Evolutionary conservation across 1,140 invertebrate genomes (phyloP).

Genomic region (Caenorhabditis brenneri): DNA sequence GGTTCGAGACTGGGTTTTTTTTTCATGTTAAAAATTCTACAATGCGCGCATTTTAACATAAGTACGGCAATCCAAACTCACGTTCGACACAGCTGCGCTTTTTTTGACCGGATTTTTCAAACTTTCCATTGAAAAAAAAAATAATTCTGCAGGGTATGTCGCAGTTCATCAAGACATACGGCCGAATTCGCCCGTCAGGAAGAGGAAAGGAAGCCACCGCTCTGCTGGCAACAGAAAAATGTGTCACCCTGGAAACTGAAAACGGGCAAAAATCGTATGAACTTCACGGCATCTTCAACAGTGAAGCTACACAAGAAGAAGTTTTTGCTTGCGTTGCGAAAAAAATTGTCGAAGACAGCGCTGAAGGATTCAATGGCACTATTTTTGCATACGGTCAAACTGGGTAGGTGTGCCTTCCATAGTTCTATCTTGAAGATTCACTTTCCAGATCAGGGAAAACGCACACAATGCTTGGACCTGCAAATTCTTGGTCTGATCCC

Average conservation of each 20-base stretch:
- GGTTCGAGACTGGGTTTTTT: no score
- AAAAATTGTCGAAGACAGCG: conserved; percentile 71
- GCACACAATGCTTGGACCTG: conserved; percentile 75
- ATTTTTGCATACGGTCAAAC: conserved; percentile 75
- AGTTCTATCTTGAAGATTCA: neutral
- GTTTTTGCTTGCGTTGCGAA: conserved; percentile 71
- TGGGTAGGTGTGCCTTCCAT: neutral
- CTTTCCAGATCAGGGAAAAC: conserved; percentile 80
- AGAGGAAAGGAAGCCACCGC: neutral
- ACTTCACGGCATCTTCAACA: conserved; percentile 9
- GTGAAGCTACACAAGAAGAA: conserved; percentile 63
- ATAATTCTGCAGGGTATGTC: neutral
- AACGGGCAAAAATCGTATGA: neutral
- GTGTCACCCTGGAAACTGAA: neutral
- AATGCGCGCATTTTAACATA: no score
- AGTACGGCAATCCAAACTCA: no score
- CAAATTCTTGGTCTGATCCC: conserved; percentile 71
- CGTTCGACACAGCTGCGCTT: no score
- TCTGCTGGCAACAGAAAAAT: neutral
- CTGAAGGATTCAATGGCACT: conserved; percentile 73
- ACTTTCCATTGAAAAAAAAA: no score
- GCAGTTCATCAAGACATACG: conserved; percentile 36
- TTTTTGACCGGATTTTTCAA: neutral
- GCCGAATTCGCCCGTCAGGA: conserved; percentile 34
- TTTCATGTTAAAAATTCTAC: no score